These are phyloP conservation scores for Gymnarchus niloticus DNA, from an alignment of 2,113 vertebrate genomes.

Conservation along the genomic window DNA sequence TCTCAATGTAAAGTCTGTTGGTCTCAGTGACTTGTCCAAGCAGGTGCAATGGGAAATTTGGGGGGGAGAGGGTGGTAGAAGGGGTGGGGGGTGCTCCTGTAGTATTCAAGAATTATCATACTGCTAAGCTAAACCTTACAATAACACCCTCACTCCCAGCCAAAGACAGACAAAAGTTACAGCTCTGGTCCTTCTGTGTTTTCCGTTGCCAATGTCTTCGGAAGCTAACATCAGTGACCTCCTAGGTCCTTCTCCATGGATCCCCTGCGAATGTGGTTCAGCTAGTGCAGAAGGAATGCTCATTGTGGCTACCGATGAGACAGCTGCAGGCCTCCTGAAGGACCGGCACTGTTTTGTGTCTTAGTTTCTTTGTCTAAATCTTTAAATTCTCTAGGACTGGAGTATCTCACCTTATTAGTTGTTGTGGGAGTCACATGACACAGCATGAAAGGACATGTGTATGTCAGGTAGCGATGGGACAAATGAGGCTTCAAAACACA, in stretches of 20 bases:
- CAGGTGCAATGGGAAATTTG: neutral
- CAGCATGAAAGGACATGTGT: neutral
- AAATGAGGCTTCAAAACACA: too few species aligned
- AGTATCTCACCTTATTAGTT: neutral
- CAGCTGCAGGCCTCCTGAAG: neutral
- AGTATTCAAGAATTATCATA: neutral
- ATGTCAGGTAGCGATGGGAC: too few species aligned
- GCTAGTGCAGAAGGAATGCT: neutral
- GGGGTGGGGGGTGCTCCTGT: neutral
- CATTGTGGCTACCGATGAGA: neutral
- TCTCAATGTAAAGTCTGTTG: neutral
- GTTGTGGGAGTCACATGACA: neutral
- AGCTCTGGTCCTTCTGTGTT: neutral
- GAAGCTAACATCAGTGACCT: neutral
- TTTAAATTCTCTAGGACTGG: neutral
- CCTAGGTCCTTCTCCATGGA: neutral
- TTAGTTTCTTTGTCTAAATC: neutral
- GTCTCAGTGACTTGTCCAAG: neutral
- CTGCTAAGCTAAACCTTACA: neutral
- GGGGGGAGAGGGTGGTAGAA: neutral
- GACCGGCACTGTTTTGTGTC: neutral
- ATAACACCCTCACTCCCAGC: neutral
- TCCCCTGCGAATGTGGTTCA: neutral
- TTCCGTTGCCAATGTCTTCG: too few species aligned
- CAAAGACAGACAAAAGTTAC: neutral